phyloP scores from a whole-genome alignment of 2,888 invertebrate species.

The Cenopis cana region DNA sequence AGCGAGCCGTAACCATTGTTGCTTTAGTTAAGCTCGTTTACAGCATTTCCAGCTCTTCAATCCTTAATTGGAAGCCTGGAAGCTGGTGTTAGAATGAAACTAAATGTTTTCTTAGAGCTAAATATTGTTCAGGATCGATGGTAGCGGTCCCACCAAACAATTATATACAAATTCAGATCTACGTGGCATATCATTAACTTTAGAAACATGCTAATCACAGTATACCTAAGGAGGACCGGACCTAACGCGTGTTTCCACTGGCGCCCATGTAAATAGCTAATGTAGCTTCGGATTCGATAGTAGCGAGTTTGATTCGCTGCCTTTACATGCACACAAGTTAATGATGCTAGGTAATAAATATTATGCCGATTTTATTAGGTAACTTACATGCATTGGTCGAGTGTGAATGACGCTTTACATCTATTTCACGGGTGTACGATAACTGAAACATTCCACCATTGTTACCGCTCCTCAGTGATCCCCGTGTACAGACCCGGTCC shows the following conservation, averaged over 20 bases:
- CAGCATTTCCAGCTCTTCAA: background rate
- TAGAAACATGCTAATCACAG: constrained; percentile 20
- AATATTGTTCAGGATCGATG: background rate
- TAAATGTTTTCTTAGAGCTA: constrained; percentile 13
- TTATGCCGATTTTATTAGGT: constrained; percentile 14
- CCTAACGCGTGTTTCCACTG: constrained; percentile 21
- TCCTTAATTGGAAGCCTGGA: background rate
- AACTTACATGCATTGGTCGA: constrained; percentile 3
- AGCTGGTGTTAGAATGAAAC: constrained; percentile 4
- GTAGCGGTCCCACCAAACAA: constrained; percentile 11
- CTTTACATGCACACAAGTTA: background rate
- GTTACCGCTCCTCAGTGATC: background rate
- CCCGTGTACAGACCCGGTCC: background rate
- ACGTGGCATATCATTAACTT: constrained; percentile 54
- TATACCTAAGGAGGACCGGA: constrained; percentile 31
- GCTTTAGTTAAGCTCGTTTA: background rate
- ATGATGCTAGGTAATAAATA: background rate
- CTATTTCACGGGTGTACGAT: background rate
- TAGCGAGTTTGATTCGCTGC: background rate
- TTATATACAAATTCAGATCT: constrained; percentile 66
- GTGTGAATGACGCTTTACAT: background rate
- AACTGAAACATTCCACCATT: background rate
- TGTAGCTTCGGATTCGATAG: background rate
- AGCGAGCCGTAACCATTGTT: background rate
- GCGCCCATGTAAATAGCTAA: background rate